A percentile compares a stretch with the other conserved stretches of the same genome.
Evolutionary conservation across 2,888 invertebrate species (phyloP).

Genomic region (Hydroisotoma schaefferi): DNA sequence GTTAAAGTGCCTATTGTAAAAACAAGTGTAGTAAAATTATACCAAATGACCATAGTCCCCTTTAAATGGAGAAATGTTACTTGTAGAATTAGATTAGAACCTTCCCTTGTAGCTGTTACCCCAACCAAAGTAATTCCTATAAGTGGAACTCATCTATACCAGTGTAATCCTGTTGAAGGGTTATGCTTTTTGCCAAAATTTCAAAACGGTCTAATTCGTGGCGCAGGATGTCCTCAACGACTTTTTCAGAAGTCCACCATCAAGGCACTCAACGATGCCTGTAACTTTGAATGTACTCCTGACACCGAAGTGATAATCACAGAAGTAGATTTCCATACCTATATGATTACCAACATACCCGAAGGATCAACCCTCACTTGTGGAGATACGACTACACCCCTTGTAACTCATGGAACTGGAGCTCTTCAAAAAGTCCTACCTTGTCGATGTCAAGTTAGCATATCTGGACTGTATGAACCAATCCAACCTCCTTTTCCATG

Average conservation of each 20-base stretch:
- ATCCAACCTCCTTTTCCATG: conserved; percentile 19
- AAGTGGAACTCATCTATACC: conserved; percentile 12
- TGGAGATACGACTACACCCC: not conserved
- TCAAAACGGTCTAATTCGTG: conserved; percentile 3
- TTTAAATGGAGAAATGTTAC: conserved; percentile 13
- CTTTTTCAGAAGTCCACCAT: conserved; percentile 10
- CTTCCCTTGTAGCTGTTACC: conserved; percentile 4
- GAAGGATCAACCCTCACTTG: not conserved
- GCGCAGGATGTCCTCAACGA: conserved; percentile 7
- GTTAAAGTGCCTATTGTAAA: conserved; percentile 10
- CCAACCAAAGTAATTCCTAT: conserved; percentile 5
- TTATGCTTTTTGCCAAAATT: conserved; percentile 16
- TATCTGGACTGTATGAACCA: not conserved
- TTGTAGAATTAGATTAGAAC: conserved; percentile 10
- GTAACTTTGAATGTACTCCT: conserved; percentile 12
- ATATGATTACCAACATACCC: not conserved
- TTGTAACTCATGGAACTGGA: not conserved
- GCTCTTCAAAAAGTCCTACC: not conserved
- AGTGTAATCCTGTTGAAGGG: conserved; percentile 7
- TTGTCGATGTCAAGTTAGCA: not conserved
- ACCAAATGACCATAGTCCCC: conserved; percentile 6
- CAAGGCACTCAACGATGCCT: conserved; percentile 6
- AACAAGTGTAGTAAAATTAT: not conserved
- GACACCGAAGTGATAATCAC: conserved; percentile 3
- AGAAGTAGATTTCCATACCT: conserved; percentile 7